Percentiles rank a stretch among this genome's conserved stretches.
These are phyloP conservation scores for Thyatira batis DNA, from an alignment of 2,888 invertebrate species.

Conservation along the genomic window DNA sequence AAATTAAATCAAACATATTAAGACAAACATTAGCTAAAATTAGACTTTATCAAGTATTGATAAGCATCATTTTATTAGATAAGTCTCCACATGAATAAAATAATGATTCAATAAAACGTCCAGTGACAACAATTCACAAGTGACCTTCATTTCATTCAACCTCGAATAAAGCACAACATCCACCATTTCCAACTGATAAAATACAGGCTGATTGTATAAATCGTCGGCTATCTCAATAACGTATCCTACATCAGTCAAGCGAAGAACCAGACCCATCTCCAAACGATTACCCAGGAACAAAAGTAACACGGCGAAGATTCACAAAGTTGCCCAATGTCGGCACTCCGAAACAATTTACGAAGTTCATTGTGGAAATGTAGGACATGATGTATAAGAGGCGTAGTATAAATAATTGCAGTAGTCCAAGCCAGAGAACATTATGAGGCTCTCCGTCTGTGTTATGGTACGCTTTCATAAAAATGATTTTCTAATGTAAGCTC, in stretches of 20 bases:
- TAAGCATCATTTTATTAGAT: no score
- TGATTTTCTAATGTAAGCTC: neutral
- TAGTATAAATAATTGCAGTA: neutral
- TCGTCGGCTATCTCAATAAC: neutral
- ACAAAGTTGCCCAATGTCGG: neutral
- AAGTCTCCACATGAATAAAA: no score
- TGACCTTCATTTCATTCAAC: neutral
- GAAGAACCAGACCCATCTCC: neutral
- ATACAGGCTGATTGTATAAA: neutral
- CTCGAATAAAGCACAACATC: neutral
- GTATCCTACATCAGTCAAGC: neutral
- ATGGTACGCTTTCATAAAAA: neutral
- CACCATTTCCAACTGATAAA: neutral
- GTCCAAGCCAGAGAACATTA: neutral
- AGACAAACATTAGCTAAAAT: no score
- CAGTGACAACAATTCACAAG: no score
- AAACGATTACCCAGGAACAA: constrained; percentile 2
- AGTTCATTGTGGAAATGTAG: constrained; percentile 3
- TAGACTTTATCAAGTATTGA: no score
- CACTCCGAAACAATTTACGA: constrained; percentile 3
- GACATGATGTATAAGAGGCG: neutral
- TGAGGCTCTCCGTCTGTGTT: neutral
- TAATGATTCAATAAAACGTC: no score
- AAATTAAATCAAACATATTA: no score
- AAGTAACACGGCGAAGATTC: neutral